Base-by-base conservation (phyloP, 2,113 vertebrate genomes). In the Seriola aureovittata region DNA sequence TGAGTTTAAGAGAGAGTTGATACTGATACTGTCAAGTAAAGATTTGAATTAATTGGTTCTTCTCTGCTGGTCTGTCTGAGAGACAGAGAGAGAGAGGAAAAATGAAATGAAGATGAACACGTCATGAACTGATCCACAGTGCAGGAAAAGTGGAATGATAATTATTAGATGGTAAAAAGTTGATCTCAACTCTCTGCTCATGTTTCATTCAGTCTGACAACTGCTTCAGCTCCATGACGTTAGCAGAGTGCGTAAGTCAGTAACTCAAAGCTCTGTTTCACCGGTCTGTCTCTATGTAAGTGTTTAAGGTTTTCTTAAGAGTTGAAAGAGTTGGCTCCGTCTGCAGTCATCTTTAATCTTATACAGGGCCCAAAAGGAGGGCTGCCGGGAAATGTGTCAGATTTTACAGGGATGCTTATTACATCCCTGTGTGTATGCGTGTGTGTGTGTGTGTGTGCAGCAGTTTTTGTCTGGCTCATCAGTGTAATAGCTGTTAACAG, bases 381-480 rank as follows among this genome's bases (percentile, higher is more conserved):
- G 71, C 71, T 55, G 48, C 57, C 44, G 44, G 58, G 46, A 67
- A 42, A 80, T 78, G 62, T 78, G 81, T 73, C 70, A 68, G 38
- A 55, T 77, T 40, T 67, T 48, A 71, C 62, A 54, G 62, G 50
- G 59, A 62, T 46, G 54, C 54, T 62, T 54, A 74, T 68, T 21
- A 55, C 65, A 68, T 21, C 63, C 46, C 34, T 55, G 64, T 57
- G 10, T 54, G 60, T 54, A 59, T 75, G 42, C 10, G 40, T 42
- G 10, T 42, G 40, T 42, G 40, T 40, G 40, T 40, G 40, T 40
- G 40, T 57, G 11, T 42, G 21, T 23, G 40, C 42, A 25, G 29
- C 66, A 52, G 75, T 70, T 70, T 62, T 32, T 70, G 66, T 7
- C 7, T 19, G 40, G 25, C 77, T 19, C 17, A 21, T 21, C 48